These are phyloP conservation scores for Drosophila cracens DNA, from an alignment of 2,888 invertebrate species.

Conservation along the genomic window DNA sequence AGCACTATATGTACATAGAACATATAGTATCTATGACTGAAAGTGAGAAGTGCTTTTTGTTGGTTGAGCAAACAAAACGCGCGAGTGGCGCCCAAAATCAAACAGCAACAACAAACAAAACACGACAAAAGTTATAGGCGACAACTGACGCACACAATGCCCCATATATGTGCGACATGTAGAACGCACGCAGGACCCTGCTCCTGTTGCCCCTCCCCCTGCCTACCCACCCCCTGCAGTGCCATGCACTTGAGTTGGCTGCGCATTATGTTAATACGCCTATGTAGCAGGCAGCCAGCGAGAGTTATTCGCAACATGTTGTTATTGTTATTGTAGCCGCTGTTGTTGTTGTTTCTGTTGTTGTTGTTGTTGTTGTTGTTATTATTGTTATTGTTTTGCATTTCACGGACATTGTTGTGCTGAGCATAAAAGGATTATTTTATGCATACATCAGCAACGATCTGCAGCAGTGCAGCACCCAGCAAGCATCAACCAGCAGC, in stretches of 20 bases:
- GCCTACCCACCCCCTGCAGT: conserved; percentile 7
- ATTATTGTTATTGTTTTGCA: conserved; percentile 80
- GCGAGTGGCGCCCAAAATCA: conserved; percentile 65
- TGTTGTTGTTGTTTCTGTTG: conserved; percentile 39
- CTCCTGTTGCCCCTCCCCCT: not conserved
- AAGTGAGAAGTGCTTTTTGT: conserved; percentile 74
- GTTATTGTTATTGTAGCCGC: conserved; percentile 29
- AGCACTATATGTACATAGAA: conserved; percentile 47
- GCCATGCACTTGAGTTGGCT: conserved; percentile 73
- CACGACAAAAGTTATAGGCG: conserved; percentile 62
- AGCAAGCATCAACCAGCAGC: conserved; percentile 28
- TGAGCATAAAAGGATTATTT: conserved; percentile 80
- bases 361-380: conserved; percentile 49
- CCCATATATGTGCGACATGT: conserved; percentile 51
- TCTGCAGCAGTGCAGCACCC: conserved; percentile 18
- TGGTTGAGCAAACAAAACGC: conserved; percentile 72
- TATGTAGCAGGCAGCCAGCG: conserved; percentile 42
- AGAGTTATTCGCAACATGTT: conserved; percentile 56
- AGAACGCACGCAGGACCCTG: conserved; percentile 23
- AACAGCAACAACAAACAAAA: conserved; percentile 57
- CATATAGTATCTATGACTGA: conserved; percentile 63
- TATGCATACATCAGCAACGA: conserved; percentile 78
- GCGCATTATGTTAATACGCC: conserved; percentile 80
- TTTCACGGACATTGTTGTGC: conserved; percentile 82
- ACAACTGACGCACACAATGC: conserved; percentile 46